Percentiles rank a stretch among this genome's conserved stretches.
Conservation (phyloP, 2,888 invertebrate genomes). For the Pristionchus entomophagus region DNA sequence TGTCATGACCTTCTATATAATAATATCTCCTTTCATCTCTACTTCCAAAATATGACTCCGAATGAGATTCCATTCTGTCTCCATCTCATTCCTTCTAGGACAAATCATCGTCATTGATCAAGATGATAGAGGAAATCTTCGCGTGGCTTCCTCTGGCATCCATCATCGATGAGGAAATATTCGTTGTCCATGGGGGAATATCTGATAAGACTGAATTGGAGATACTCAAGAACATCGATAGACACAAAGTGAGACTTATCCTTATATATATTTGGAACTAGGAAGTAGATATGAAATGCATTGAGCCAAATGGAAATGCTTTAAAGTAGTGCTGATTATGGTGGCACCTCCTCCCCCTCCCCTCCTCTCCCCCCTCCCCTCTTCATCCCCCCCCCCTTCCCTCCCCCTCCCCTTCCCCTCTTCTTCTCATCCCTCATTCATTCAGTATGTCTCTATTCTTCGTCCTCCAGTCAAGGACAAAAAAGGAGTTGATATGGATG, state of each 20-base stretch:
- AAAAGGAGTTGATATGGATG: conserved; percentile 82
- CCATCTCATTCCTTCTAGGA: conserved; percentile 61
- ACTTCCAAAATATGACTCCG: too few species aligned
- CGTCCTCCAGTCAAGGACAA: conserved; percentile 84
- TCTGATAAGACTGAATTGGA: conserved; percentile 90
- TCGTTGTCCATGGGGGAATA: conserved; percentile 93
- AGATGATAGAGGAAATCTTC: conserved; percentile 90
- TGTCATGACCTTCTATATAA: too few species aligned
- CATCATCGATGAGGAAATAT: conserved; percentile 89
- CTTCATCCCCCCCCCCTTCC: too few species aligned
- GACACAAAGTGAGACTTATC: conserved; percentile 81
- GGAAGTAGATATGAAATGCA: too few species aligned
- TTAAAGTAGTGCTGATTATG: too few species aligned
- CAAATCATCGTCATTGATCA: conserved; percentile 81
- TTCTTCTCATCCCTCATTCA: background rate
- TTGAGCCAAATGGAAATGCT: too few species aligned
- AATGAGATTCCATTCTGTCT: background rate
- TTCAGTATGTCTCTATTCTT: conserved; percentile 88
- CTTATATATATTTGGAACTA: too few species aligned
- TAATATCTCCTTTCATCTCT: too few species aligned
- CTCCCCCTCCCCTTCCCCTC: background rate
- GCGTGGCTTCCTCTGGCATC: conserved; percentile 93
- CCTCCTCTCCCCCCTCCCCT: background rate
- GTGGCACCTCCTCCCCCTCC: background rate
- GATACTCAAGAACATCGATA: conserved; percentile 85